These are phyloP conservation scores for Pristionchus arcanus DNA, from an alignment of 2,888 invertebrate genomes.

Conservation along the genomic window DNA sequence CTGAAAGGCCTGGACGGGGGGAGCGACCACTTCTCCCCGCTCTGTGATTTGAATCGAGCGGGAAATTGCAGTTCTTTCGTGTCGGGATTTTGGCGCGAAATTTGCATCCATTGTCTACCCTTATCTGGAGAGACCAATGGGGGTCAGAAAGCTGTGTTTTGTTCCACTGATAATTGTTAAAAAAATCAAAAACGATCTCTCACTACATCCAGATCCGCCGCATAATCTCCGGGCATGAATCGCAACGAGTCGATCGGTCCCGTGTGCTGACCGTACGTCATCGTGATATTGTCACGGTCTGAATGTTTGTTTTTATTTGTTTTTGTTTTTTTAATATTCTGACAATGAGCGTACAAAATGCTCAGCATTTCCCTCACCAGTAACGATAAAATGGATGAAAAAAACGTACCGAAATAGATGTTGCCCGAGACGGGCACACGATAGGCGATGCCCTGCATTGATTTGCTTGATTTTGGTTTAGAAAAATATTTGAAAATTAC, in stretches of 20 bases:
- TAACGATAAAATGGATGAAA: background rate
- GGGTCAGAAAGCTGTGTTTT: too few species aligned
- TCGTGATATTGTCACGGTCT: slow-evolving; percentile 71
- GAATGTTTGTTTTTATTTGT: slow-evolving; percentile 51
- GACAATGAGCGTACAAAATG: too few species aligned
- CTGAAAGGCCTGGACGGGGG: too few species aligned
- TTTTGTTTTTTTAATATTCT: background rate
- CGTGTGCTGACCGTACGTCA: slow-evolving; percentile 72
- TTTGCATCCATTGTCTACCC: too few species aligned
- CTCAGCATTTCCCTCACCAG: too few species aligned
- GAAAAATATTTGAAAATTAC: background rate
- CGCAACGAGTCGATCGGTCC: slow-evolving; percentile 69
- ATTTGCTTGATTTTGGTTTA: background rate
- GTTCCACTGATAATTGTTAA: too few species aligned
- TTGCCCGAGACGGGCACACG: slow-evolving; percentile 74
- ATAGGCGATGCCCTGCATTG: slow-evolving; percentile 68
- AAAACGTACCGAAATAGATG: slow-evolving; percentile 65
- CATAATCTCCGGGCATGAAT: slow-evolving; percentile 25
- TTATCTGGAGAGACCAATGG: too few species aligned
- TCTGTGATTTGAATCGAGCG: too few species aligned
- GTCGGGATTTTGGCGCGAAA: too few species aligned
- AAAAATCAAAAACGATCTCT: too few species aligned
- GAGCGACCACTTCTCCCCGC: too few species aligned
- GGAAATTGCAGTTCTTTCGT: too few species aligned
- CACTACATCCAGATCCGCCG: slow-evolving; percentile 4